Conservation (phyloP, 1,140 invertebrate species). For the Calliopsis andreniformis region DNA sequence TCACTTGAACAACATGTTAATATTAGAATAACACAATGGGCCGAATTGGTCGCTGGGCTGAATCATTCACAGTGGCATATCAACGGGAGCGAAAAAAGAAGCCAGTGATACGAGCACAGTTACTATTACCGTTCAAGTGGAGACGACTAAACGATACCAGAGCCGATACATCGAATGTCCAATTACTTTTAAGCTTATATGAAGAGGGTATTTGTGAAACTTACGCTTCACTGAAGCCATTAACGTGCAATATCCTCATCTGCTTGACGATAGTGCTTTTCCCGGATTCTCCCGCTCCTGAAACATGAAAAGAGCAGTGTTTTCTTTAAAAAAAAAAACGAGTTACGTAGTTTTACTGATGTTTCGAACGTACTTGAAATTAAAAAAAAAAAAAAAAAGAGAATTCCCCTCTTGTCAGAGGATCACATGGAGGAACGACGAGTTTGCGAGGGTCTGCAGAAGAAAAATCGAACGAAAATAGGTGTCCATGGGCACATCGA, state of each 20-base stretch:
- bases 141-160: neutral
- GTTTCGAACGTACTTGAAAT: too few relatives aligned
- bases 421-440: too few relatives aligned
- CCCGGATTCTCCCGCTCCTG: slow-evolving; percentile 97
- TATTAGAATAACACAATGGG: slow-evolving; percentile 17
- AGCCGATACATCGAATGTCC: neutral
- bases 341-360: neutral
- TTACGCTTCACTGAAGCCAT: slow-evolving; percentile 97
- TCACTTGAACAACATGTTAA: slow-evolving; percentile 35
- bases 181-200: too few relatives aligned
- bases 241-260: slow-evolving; percentile 99
- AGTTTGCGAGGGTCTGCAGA: too few relatives aligned
- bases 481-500: neutral
- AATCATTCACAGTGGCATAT: slow-evolving; percentile 40
- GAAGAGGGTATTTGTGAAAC: slow-evolving; percentile 67
- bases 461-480: slow-evolving; percentile 4
- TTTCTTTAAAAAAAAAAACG: neutral
- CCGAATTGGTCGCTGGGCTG: slow-evolving; percentile 22
- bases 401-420: neutral
- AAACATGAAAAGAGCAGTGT: slow-evolving; percentile 63
- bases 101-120: neutral
- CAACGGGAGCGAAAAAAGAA: neutral
- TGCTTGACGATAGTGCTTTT: slow-evolving; percentile 99
- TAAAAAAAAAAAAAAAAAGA: too few relatives aligned
- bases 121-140: neutral